Conservation (phyloP, 2,888 invertebrate species). For the Mythimna lalbum region DNA sequence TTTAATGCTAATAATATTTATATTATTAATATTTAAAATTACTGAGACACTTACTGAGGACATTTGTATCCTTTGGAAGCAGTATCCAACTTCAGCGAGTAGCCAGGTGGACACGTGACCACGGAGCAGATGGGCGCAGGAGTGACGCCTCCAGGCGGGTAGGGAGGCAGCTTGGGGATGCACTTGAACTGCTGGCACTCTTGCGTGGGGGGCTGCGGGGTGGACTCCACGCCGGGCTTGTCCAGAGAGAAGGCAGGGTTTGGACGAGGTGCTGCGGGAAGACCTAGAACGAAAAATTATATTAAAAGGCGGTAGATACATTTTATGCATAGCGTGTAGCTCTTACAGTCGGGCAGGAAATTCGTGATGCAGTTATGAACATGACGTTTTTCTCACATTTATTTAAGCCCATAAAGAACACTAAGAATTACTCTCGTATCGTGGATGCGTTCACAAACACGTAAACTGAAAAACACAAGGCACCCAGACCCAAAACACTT, state of each 20-base stretch:
- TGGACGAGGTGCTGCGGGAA: slow-evolving; percentile 68
- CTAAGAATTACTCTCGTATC: too few species aligned
- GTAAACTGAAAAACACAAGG: too few species aligned
- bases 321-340: too few species aligned
- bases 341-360: too few species aligned
- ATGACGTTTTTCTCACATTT: too few species aligned
- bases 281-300: slow-evolving; percentile 37
- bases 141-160: slow-evolving; percentile 73
- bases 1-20: too few species aligned
- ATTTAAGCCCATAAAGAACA: too few species aligned
- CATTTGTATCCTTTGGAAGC: slow-evolving; percentile 80
- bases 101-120: slow-evolving; percentile 91
- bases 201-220: slow-evolving; percentile 59
- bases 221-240: slow-evolving; percentile 72
- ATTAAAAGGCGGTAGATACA: not conserved
- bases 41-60: slow-evolving; percentile 79
- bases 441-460: too few species aligned
- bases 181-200: slow-evolving; percentile 91
- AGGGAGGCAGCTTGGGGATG: slow-evolving; percentile 86
- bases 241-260: slow-evolving; percentile 80
- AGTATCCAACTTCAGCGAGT: slow-evolving; percentile 88
- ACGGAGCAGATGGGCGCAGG: slow-evolving; percentile 79
- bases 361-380: too few species aligned
- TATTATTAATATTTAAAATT: too few species aligned
- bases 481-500: too few species aligned